Percentiles rank a stretch among this genome's conserved stretches.
Conservation (phyloP, 2,113 vertebrate species). For the Marmota monax region DNA sequence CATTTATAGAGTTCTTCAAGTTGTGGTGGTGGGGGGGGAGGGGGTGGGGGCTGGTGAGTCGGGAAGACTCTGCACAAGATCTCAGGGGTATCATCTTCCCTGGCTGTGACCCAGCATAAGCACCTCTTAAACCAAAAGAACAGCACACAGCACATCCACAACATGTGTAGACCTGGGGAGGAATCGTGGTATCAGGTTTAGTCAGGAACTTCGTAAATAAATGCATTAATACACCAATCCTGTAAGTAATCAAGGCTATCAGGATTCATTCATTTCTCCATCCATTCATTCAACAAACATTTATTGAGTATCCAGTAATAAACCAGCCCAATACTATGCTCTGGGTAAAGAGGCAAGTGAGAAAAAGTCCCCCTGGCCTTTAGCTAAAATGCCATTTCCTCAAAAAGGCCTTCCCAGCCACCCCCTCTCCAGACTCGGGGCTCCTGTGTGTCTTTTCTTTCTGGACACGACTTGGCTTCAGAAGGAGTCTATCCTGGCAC, state of each 20-base stretch:
- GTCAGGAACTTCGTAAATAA: conserved; percentile 1
- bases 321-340: neutral
- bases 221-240: neutral
- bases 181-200: neutral
- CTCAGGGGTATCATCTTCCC: conserved; percentile 77
- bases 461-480: neutral
- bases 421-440: neutral
- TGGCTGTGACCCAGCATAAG: conserved; percentile 31
- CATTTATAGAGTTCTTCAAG: conserved; percentile 62
- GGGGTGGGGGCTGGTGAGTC: neutral
- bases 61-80: conserved; percentile 43
- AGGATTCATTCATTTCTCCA: neutral
- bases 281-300: neutral
- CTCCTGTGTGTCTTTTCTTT: neutral
- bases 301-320: neutral
- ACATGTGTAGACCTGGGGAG: neutral
- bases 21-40: neutral
- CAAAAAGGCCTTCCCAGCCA: neutral
- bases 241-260: neutral
- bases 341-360: neutral
- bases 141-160: neutral
- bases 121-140: conserved; percentile 48
- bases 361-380: neutral
- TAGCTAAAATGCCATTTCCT: neutral
- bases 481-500: neutral